Evolutionary conservation across 2,797 vertebrate species (phyloP).

Genomic region (Sebastes alutus): DNA sequence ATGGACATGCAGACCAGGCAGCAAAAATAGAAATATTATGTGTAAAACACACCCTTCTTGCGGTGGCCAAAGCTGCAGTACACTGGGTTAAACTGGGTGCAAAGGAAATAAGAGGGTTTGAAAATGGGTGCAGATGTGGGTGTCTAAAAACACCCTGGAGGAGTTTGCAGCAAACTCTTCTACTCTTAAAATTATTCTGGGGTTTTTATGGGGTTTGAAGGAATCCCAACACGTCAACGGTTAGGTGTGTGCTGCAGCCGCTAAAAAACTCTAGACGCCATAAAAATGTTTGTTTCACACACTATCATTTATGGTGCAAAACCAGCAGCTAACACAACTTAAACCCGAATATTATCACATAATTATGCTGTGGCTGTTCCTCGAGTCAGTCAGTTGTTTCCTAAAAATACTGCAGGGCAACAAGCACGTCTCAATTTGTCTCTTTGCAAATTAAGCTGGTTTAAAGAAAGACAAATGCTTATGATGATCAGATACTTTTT

Average conservation of each 20-base stretch:
- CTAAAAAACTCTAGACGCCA: conserved; percentile 2
- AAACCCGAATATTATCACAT: conserved; percentile 6
- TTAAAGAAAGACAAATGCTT: neutral
- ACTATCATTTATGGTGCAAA: conserved; percentile 52
- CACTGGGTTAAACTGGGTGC: conserved; percentile 66
- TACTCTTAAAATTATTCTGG: conserved; percentile 54
- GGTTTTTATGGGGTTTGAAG: conserved; percentile 50
- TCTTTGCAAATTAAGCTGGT: neutral
- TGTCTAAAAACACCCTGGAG: conserved; percentile 66
- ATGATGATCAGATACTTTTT: neutral
- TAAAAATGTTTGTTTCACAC: conserved; percentile 49
- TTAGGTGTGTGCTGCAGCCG: conserved; percentile 11
- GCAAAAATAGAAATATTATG: conserved; percentile 75
- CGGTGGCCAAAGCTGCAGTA: conserved; percentile 60
- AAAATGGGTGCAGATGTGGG: conserved; percentile 63
- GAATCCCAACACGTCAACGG: conserved; percentile 37
- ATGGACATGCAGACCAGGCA: conserved; percentile 48
- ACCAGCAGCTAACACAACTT: conserved; percentile 5
- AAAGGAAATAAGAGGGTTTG: conserved; percentile 73
- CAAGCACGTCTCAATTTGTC: neutral
- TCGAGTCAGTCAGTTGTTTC: neutral
- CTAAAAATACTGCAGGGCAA: conserved; percentile 26
- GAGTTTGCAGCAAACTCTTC: conserved; percentile 42
- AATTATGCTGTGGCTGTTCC: conserved; percentile 38
- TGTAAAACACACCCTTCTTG: conserved; percentile 82